Base-by-base conservation (phyloP, 1,140 invertebrate genomes). In the Diploscapter pachys region DNA sequence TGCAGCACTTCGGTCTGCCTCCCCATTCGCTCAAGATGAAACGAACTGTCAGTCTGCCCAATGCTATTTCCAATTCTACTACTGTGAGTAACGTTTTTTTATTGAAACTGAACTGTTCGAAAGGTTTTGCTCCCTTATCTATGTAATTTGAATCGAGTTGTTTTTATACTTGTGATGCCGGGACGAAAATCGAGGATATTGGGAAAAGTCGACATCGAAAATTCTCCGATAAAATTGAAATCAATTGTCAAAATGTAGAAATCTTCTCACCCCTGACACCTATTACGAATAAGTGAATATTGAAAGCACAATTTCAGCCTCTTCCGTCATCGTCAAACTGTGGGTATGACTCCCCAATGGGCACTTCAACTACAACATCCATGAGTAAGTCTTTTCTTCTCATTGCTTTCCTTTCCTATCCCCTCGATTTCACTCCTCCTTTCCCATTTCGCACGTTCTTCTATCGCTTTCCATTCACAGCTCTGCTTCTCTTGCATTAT, bases 41-140 rank as follows among this genome's bases (percentile, higher is more conserved):
- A 50, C 61, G 81, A 48, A 79, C 81, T 11, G 78, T 82, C 31
- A 84, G 81, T 51, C 64, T 85, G 56, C 83, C 83, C 49, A 83
- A 83, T 31, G 49, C 63, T n/a, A 65, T 11, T 11, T 9, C 9
- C 48, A 9, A 11, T n/a, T 11, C 50, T n/a, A 48, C 9, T 65
- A 65, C 2, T 65, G 56, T 64, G 67, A 68, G 48, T 48, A 53
- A 55, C 48, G 63, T 65, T 65, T 8, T 64, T 65, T 65, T 2
- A 31, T 31, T 31, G 31, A 31, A 31, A 31, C 1, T 31, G 31
- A 31, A 31, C 1, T 31, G 1, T 31, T 31, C 31, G 31, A 31
- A 31, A 31, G 31, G 31, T 1, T 31, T 31, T 31, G 31, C 1
- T 31, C 31, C 31, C 31, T 31, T 31, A 31, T 31, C 31, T 31